Percentiles rank a stretch among this genome's conserved stretches.
These are phyloP conservation scores for Eurosta solidaginis DNA, from an alignment of 1,140 invertebrate species.

Conservation along the genomic window DNA sequence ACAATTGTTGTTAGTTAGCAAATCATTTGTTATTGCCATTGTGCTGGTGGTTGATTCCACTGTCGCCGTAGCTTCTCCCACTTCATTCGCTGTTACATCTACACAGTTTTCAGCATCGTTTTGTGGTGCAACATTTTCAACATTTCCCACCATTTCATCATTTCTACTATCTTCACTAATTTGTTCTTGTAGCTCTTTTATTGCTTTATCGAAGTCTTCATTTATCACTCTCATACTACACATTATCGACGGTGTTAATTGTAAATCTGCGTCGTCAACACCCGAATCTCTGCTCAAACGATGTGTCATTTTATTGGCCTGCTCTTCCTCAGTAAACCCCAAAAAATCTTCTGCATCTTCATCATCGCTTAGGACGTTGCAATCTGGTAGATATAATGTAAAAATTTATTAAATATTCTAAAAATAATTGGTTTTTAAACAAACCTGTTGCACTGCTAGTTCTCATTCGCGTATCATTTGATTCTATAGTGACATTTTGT, in stretches of 20 bases:
- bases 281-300: constrained; percentile 36
- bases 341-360: neutral
- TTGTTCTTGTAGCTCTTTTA: neutral
- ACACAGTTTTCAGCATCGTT: neutral
- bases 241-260: neutral
- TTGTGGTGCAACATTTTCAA: neutral
- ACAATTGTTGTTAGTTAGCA: too few relatives aligned
- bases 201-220: neutral
- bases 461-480: neutral
- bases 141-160: neutral
- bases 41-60: too few relatives aligned
- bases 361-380: neutral
- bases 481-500: neutral
- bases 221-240: neutral
- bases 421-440: neutral
- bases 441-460: neutral
- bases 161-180: too few relatives aligned
- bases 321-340: constrained; percentile 32
- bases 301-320: neutral
- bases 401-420: neutral
- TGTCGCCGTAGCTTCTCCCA: too few relatives aligned
- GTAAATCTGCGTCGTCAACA: constrained; percentile 12
- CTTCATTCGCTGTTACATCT: too few relatives aligned
- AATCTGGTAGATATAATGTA: neutral
- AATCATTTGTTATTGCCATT: too few relatives aligned